Evolutionary conservation across 2,888 invertebrate species (phyloP).

Genomic region (Neocrepidodera transversa): DNA sequence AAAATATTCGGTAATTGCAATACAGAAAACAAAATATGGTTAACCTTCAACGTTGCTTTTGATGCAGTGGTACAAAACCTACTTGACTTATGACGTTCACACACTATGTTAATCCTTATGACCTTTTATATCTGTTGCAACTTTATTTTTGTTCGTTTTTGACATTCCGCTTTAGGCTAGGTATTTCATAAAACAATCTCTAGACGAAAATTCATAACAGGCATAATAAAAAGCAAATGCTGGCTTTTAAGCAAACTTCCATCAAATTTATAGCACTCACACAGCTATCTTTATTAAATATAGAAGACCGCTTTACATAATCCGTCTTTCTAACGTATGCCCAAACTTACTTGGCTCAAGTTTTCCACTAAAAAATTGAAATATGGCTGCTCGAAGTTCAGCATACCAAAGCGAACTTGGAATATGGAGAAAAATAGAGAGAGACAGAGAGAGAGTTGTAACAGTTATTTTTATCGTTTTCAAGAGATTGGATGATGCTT

Average conservation of each 20-base stretch:
- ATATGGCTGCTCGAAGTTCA: constrained; percentile 33
- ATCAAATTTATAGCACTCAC: constrained; percentile 40
- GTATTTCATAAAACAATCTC: constrained; percentile 32
- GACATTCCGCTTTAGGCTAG: background rate
- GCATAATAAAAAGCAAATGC: constrained; percentile 42
- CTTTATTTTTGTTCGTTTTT: too few species aligned
- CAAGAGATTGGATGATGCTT: constrained; percentile 32
- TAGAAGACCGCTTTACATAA: constrained; percentile 38
- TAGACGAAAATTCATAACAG: constrained; percentile 40
- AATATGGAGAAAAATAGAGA: constrained; percentile 22
- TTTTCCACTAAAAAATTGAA: constrained; percentile 38
- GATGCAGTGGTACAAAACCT: too few species aligned
- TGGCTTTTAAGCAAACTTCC: constrained; percentile 28
- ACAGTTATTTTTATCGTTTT: constrained; percentile 37
- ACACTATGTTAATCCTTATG: too few species aligned
- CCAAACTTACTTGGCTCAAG: constrained; percentile 38
- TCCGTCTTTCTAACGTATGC: constrained; percentile 41
- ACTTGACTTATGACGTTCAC: too few species aligned
- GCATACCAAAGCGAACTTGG: constrained; percentile 32
- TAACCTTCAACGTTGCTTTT: too few species aligned
- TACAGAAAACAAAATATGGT: too few species aligned
- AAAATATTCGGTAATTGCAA: too few species aligned
- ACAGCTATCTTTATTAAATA: constrained; percentile 41
- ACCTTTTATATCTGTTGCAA: too few species aligned
- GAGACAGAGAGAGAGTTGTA: constrained; percentile 19